Base-by-base conservation (phyloP, 2,113 vertebrate species). In the Podiceps cristatus region DNA sequence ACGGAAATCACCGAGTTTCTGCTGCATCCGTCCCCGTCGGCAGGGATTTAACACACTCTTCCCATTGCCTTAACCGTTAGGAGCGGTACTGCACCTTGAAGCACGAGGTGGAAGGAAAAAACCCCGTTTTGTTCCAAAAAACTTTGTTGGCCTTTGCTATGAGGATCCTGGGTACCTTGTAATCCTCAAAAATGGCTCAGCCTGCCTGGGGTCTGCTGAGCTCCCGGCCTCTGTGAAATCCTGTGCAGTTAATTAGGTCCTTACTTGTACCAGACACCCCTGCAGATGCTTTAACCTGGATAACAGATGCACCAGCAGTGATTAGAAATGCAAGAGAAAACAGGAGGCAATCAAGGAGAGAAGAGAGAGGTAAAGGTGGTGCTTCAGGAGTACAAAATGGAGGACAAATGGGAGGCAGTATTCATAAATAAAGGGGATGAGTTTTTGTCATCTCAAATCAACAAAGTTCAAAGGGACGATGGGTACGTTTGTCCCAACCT, bases 261-360 rank as follows among this genome's bases (percentile, higher is more conserved):
- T 71, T 47, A 18, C 18, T 22, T 50, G 63, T 37, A 81, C 17
- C 58, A 16, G 31, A 75, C 75, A 37, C 86, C 76, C 86, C 90
- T 55, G 69, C 90, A 27, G 56, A 50, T 71, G 69, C 14, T 4
- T 86, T 89, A 92, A 86, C 93, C 90, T 77, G 75, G 80, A 81
- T 45, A 92, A 31, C 47, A 37, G 80, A 81, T 64, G 75, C 76
- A 76, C 69, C 69, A 89, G 86, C 37, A 95, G 64, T 67, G 47
- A 81, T 90, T 81, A 92, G 69, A 92, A 81, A 90, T 81, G 86
- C 93, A 86, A 86, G 52, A 72, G 52, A 24, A 86, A 81, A 10
- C 19, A 27, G 52, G 75, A 89, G 60, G 80, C 86, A 62, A 86
- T 60, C 63, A 72, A 77, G 75, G 75, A 66, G 86, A 50, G 47